Base-by-base conservation (phyloP, 2,797 vertebrate species). In the Brachymystax lenok region DNA sequence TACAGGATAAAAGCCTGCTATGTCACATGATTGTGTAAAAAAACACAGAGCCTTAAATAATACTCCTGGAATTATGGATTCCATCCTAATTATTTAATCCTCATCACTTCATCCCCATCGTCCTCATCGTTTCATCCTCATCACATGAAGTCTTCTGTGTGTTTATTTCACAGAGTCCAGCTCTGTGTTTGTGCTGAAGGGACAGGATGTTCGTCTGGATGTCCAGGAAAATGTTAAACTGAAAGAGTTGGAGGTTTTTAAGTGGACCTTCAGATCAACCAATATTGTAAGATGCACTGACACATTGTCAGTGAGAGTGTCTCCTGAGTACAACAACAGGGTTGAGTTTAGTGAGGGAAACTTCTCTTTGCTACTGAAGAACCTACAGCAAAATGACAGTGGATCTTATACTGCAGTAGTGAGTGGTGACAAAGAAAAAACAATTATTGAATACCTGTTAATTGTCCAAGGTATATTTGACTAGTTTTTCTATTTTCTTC, bases 391-490 rank as follows among this genome's bases (percentile, higher is more conserved):
- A 0, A 0, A 2, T 4, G 64, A 88, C 78, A 85, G 64, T 54
- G 88, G 87, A 72, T 0, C 4, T 69, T 88, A 90, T 72, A 10
- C 1, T 17, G 84, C 61, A 40, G 0, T 0, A 0, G 0, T 61
- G 1, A 0, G 0, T 0, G 1, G 0, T 0, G 0, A 0, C 1
- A 21, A 0, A 0, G 7, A 17, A 5, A 3, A 0, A 5, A 4
- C 0, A 1, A 0, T 0, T 13, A 0, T 13, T 35, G 6, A 0
- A 7, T 7, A 7, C 72, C 16, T n/a, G 0, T 7, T 91, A 7
- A 74, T 0, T 70, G 79, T 90, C 30, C 67, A 85, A 69, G 83
- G 90, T 90, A 52, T 17, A 86, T 76, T n/a, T 30, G 2, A 2
- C 28, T 30, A 30, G 28, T 30, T 30, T 30, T 30, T 30, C 28